Base-by-base conservation (phyloP, 2,888 invertebrate species). In the Scrobipalpa atriplicella region DNA sequence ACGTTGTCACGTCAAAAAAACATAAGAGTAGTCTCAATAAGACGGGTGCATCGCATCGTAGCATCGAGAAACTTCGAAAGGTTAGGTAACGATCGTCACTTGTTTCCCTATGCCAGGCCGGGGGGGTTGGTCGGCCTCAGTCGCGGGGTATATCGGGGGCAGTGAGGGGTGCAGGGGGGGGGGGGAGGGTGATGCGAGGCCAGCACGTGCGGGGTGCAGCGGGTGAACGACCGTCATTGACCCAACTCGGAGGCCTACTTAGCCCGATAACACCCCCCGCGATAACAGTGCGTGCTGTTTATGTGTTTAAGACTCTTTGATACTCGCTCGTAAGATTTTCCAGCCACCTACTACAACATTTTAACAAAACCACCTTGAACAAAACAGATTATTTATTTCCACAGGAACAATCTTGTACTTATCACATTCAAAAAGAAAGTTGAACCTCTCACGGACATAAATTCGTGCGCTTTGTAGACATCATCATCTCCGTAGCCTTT, bases 201-300 rank as follows among this genome's bases (percentile, higher is more conserved):
- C 87, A 83, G 78, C 90, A 89, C 90, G 89, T 88, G 90, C 86
- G 84, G 85, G 79, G 77, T 89, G 90, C 89, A 89, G 77, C 84
- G 87, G 90, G 90, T 91, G 82, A 89, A 90, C 84, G 92, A 91
- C 89, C 92, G 92, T 89, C 91, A 91, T 92, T 92, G 92, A 92
- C 92, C 92, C 89, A 91, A 83, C 92, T 91, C 76, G 74, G 81
- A 81, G 86, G 76, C 85, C 89, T 87, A 90, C 86, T 84, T 89
- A 82, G 71, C 75, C 79, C 78, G 90, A 87, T 89, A 90, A 88
- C 87, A 89, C 89, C 90, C 90, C 89, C 89, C 83, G 78, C 71
- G 83, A 85, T 83, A 85, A 77, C 76, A 68, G 72, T 79, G 76
- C 71, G 73, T 73, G 71, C 74, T 62, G 74, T 78, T 76, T 76